phyloP scores from a whole-genome alignment of 2,888 invertebrate genomes.

The Plebejus argus region DNA sequence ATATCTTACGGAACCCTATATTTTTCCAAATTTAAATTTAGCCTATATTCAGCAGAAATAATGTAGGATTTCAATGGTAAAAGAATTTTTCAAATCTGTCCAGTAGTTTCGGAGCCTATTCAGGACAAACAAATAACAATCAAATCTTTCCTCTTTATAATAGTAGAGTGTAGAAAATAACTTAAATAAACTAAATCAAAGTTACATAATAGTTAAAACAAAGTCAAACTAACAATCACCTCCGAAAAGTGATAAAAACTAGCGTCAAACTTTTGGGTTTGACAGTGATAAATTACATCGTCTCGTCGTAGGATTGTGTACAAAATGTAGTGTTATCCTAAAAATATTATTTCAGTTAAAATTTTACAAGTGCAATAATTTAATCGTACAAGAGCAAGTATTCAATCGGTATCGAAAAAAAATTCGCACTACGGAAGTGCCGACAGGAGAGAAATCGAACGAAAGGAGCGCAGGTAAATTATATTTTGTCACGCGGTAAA shows the following conservation, averaged over 20 bases:
- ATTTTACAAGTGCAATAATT: not conserved
- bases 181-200: not conserved
- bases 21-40: no score
- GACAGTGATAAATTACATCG: not conserved
- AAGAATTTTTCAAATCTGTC: no score
- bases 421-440: not conserved
- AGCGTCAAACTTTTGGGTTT: slow-evolving; percentile 2
- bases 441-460: no score
- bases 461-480: no score
- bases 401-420: not conserved
- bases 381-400: not conserved
- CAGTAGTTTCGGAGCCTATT: no score
- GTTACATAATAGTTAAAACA: slow-evolving; percentile 2
- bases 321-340: not conserved
- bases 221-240: slow-evolving; percentile 1
- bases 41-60: no score
- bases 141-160: no score
- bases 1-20: no score
- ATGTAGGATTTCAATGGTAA: no score
- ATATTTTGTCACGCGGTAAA: no score
- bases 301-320: not conserved
- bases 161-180: no score
- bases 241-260: slow-evolving; percentile 19
- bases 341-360: not conserved
- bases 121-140: no score